Conservation (phyloP, 2,113 vertebrate genomes). For the Cranoglanis bouderius region DNA sequence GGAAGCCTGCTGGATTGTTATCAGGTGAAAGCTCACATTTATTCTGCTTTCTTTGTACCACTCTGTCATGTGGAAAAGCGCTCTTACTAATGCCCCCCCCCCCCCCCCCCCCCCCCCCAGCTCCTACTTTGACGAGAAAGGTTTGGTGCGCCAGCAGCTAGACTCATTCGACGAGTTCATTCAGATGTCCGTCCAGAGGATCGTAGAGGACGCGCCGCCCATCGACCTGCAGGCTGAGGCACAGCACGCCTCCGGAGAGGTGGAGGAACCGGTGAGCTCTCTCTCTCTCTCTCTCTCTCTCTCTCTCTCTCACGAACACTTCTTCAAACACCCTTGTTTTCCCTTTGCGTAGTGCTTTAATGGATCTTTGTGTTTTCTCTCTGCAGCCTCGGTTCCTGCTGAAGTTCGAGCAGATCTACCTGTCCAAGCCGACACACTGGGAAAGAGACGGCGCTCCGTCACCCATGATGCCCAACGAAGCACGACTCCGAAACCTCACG, state of each 20-base stretch:
- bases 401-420: slow-evolving; percentile 98
- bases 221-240: slow-evolving; percentile 98
- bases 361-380: neutral
- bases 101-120: slow-evolving; percentile 62
- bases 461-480: slow-evolving; percentile 99
- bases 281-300: neutral
- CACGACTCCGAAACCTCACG: slow-evolving; percentile 94
- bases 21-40: slow-evolving; percentile 77
- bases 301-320: neutral
- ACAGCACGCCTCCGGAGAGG: slow-evolving; percentile 94
- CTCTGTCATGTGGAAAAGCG: too few relatives aligned
- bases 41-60: neutral
- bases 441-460: slow-evolving; percentile 97
- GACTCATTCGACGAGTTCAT: slow-evolving; percentile 99
- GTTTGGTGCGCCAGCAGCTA: slow-evolving; percentile 94
- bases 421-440: slow-evolving; percentile 98
- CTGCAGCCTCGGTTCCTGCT: slow-evolving; percentile 90
- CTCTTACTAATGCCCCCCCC: neutral
- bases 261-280: slow-evolving; percentile 92
- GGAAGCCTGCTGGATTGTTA: slow-evolving; percentile 98
- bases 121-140: slow-evolving; percentile 98
- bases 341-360: too few relatives aligned
- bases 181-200: slow-evolving; percentile 99
- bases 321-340: neutral
- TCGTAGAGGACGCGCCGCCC: slow-evolving; percentile 96